Evolutionary conservation across 2,113 vertebrate species (phyloP), one percentile per base, ranked within the genome.

Genomic region (Dermatemys mawii): DNA sequence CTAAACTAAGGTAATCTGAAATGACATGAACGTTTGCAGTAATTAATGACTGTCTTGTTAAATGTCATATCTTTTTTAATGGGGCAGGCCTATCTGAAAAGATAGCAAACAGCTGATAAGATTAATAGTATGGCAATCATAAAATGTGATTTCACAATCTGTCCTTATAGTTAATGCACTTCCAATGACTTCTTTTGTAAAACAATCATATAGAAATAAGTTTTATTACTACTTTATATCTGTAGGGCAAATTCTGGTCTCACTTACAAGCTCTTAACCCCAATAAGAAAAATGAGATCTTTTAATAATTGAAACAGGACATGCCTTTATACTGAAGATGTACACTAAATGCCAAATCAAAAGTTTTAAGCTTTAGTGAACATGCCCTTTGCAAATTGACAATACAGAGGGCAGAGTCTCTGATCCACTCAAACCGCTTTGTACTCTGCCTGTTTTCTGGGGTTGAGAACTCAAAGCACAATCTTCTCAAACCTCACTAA

Each of bases 1-100:
- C 94, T 94, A 95, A 92, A 90, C 67, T 90, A 60, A 96, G 22
- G 32, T 93, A 93, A 88, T 63, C 46, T 83, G 75, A 91, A 96
- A 94, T 83, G 10, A 78, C 85, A 67, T 57, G 80, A 83, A 83
- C 82, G 44, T 87, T 91, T 94, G 44, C 55, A 95, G 76, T 96
- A 94, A 87, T 5, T 9, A 90, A 94, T 93, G 89, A 76, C 48
- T 94, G 63, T 84, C 81, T 86, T 51, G 93, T 93, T 91, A 32
- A n/a, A 92, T 84, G 80, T n/a, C n/a, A n/a, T n/a, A 70, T 84
- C 81, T 86, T 51, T 94, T 93, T 91, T n/a, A 92, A 92, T 84
- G 80, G 41, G 83, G 94, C 90, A 86, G 87, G 83, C 86, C 75
- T 96, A 75, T 94, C 79, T 90, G 60, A 48, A 94, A 96, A 95